These are phyloP conservation scores for Laticauda colubrina DNA, from an alignment of 2,113 vertebrate species.

Conservation along the genomic window DNA sequence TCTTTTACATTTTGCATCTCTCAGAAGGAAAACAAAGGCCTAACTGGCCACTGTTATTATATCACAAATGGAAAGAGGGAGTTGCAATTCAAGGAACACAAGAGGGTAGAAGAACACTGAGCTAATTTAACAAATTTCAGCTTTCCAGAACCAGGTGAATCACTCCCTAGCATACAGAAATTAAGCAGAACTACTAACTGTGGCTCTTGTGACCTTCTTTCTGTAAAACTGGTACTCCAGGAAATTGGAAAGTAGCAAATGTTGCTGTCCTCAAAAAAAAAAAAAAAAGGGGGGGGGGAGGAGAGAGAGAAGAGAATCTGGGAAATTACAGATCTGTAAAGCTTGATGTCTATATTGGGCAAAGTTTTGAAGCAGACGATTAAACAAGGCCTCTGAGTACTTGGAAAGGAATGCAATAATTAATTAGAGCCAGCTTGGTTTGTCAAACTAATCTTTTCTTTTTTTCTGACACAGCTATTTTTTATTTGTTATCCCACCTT, in stretches of 20 bases:
- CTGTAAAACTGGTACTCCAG: neutral
- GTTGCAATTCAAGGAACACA: neutral
- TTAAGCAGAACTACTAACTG: neutral
- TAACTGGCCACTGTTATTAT: neutral
- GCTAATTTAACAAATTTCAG: neutral
- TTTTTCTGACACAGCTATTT: neutral
- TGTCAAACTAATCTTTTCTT: neutral
- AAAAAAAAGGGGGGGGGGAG: too few species aligned
- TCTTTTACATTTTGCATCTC: neutral
- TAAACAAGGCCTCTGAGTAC: neutral
- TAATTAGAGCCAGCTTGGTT: neutral
- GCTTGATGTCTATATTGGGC: neutral
- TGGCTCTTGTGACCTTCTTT: neutral
- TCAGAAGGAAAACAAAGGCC: neutral
- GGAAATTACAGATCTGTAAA: neutral
- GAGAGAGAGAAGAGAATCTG: neutral
- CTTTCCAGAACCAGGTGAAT: neutral
- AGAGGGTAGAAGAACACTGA: neutral
- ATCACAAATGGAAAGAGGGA: neutral
- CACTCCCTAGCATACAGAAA: neutral
- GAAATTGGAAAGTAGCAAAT: neutral
- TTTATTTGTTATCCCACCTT: neutral
- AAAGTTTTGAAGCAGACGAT: neutral
- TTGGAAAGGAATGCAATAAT: neutral
- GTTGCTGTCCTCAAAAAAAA: neutral